Percentiles rank a stretch among this genome's conserved stretches.
Conservation (phyloP, 2,113 vertebrate genomes). For the Poeciliopsis turrubarensis region DNA sequence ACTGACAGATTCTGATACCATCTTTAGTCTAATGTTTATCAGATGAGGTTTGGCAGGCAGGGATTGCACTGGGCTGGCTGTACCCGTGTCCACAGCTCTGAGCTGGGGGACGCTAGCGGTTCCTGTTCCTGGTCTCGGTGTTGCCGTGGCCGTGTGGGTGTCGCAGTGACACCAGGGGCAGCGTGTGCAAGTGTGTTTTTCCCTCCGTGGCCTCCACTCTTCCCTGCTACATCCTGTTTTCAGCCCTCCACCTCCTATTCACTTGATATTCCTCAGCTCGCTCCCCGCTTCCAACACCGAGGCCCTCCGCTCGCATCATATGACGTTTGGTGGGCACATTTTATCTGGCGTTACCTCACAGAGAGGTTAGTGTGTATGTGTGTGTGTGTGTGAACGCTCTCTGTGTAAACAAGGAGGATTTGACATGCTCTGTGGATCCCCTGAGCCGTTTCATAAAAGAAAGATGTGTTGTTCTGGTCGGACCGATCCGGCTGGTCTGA, state of each 20-base stretch:
- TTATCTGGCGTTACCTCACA: slow-evolving; percentile 30
- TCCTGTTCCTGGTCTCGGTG: not conserved
- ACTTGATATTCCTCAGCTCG: slow-evolving; percentile 51
- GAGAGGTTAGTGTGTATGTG: not conserved
- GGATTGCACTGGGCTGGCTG: too few species aligned
- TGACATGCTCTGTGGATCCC: not conserved
- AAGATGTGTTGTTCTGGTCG: slow-evolving; percentile 25
- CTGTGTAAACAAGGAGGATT: slow-evolving; percentile 13
- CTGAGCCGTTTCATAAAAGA: slow-evolving; percentile 23
- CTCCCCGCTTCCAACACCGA: slow-evolving; percentile 40
- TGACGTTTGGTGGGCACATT: slow-evolving; percentile 60
- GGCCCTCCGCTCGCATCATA: slow-evolving; percentile 55
- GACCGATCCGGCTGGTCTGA: slow-evolving; percentile 2
- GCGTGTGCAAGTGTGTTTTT: slow-evolving; percentile 13
- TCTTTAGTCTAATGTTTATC: too few species aligned
- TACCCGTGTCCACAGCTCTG: not conserved
- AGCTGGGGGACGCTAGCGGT: not conserved
- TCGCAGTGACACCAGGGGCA: slow-evolving; percentile 12
- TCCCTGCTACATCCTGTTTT: slow-evolving; percentile 73
- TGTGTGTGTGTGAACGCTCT: not conserved
- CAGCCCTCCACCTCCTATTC: slow-evolving; percentile 58
- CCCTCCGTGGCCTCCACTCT: slow-evolving; percentile 45
- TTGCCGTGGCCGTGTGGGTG: not conserved
- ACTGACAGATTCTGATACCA: too few species aligned
- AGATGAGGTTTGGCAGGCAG: too few species aligned